phyloP scores from a whole-genome alignment of 1,140 invertebrate species.

The Stratiolaelaps scimitus region DNA sequence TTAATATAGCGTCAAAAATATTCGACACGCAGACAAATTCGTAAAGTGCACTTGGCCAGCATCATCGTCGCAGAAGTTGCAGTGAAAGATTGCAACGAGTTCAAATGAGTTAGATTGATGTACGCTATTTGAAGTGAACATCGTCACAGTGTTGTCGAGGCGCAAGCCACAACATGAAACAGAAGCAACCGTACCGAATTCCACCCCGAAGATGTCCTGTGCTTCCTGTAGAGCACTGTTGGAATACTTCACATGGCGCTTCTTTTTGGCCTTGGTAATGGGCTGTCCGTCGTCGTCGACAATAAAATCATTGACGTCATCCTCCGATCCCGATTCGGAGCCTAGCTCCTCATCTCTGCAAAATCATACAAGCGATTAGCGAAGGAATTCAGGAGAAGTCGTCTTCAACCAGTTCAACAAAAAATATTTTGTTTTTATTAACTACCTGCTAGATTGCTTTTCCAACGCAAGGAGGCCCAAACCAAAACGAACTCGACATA shows the following conservation, averaged over 20 bases:
- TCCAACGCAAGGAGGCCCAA: too few species aligned
- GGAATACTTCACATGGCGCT: slow-evolving; percentile 58
- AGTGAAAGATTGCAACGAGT: too few species aligned
- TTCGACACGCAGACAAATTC: too few species aligned
- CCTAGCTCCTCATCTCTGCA: slow-evolving; percentile 16
- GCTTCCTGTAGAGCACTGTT: slow-evolving; percentile 92
- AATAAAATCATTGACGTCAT: slow-evolving; percentile 87
- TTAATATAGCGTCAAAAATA: not conserved
- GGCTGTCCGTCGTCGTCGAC: slow-evolving; percentile 89
- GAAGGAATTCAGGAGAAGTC: not conserved
- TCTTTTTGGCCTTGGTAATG: slow-evolving; percentile 69
- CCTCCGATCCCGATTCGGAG: slow-evolving; percentile 31
- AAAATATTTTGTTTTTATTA: slow-evolving; percentile 48
- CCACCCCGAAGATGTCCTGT: slow-evolving; percentile 97
- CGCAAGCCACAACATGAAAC: not conserved
- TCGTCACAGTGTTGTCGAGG: not conserved
- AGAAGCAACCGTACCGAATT: slow-evolving; percentile 50
- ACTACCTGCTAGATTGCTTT: slow-evolving; percentile 43
- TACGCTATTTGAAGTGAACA: not conserved
- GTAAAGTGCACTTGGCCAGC: too few species aligned
- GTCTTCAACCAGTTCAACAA: not conserved
- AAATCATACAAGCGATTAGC: slow-evolving; percentile 22
- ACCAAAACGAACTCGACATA: too few species aligned
- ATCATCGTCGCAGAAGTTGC: too few species aligned
- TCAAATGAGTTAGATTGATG: too few species aligned